Percentiles rank a stretch among this genome's conserved stretches.
These are phyloP conservation scores for Agrochola lychnidis DNA, from an alignment of 2,888 invertebrate genomes.

Conservation along the genomic window DNA sequence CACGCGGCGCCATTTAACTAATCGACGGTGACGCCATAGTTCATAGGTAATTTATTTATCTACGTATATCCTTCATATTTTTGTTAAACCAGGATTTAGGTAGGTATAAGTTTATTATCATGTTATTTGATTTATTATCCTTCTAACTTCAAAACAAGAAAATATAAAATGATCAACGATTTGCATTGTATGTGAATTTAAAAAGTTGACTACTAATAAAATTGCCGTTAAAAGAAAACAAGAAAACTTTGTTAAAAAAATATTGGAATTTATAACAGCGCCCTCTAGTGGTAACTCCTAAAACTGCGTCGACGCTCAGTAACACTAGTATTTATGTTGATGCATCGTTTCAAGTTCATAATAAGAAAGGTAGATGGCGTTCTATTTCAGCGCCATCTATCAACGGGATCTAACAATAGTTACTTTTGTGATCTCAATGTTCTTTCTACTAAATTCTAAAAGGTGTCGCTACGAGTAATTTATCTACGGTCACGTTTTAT, in stretches of 20 bases:
- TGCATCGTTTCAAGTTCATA: neutral
- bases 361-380: constrained; percentile 35
- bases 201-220: neutral
- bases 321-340: too few species aligned
- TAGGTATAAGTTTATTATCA: neutral
- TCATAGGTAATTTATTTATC: constrained; percentile 32
- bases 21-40: constrained; percentile 61
- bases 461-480: constrained; percentile 47
- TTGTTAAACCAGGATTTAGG: constrained; percentile 27
- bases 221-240: too few species aligned
- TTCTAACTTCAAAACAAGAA: constrained; percentile 16
- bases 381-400: constrained; percentile 13
- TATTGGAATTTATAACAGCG: neutral
- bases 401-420: neutral
- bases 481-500: neutral
- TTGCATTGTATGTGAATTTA: neutral
- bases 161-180: neutral
- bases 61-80: constrained; percentile 30
- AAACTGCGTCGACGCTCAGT: neutral
- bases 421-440: neutral
- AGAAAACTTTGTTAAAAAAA: neutral
- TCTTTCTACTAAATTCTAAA: neutral
- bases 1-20: constrained; percentile 50
- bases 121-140: neutral
- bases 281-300: neutral